Base-by-base conservation (phyloP, 2,797 vertebrate species). In the Periophthalmus magnuspinnatus region DNA sequence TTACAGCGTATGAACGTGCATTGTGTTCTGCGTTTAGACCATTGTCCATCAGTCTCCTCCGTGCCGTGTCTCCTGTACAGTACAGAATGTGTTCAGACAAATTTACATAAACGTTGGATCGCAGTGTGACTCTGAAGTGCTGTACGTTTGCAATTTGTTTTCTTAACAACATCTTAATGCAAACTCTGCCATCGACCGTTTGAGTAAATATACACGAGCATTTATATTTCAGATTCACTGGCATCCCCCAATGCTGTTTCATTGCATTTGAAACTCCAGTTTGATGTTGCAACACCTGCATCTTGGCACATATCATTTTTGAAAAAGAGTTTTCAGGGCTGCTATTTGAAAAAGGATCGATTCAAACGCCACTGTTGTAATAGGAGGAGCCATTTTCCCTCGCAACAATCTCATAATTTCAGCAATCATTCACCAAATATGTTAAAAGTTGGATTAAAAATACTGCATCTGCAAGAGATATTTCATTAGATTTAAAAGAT, bases 211-310 rank as follows among this genome's bases (percentile, higher is more conserved):
- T 17, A n/a, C 24, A 6, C 28, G 56, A n/a, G 41, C 11, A 66
- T 48, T 32, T 24, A 65, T 59, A 77, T 80, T 63, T 52, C 64
- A 71, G 28, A 72, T 73, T 71, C 17, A 55, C 14, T 45, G 45
- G 65, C 65, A 68, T 77, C 34, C 68, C 65, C 68, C 65, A 67
- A 71, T 10, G 65, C 71, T 13, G 45, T 80, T 56, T 64, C 61
- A 74, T 48, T 64, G 74, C 68, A 83, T 78, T 62, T 75, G 79
- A 76, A 86, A 70, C 80, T 65, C 75, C 82, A 85, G 76, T 84
- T 77, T 69, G 50, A 41, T 68, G 73, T 65, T 72, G 62, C 65
- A 74, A 74, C 79, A 82, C 73, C 81, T 74, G 66, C 59, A 72
- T 74, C 81, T 68, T 24, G 69, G 71, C 58, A 66, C 71, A 72